phyloP scores from a whole-genome alignment of 2,888 invertebrate species.

The Pristionchus entomophagus region DNA sequence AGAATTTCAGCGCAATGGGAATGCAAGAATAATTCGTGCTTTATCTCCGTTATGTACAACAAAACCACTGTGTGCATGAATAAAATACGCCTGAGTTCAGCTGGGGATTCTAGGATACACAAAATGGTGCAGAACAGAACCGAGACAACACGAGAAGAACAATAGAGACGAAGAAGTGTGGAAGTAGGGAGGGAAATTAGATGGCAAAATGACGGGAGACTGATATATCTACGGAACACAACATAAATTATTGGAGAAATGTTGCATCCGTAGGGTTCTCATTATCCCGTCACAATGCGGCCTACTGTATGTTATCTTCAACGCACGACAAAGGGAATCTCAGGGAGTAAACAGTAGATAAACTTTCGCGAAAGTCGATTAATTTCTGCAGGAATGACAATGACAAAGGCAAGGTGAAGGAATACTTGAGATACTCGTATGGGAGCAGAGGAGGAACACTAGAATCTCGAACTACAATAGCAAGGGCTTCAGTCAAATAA shows the following conservation, averaged over 20 bases:
- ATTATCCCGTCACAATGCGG: too few relatives aligned
- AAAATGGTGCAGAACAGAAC: constrained; percentile 7
- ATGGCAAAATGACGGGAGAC: too few relatives aligned
- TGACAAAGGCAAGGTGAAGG: background rate
- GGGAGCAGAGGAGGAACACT: background rate
- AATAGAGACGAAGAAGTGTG: background rate
- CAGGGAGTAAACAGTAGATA: background rate
- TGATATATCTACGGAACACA: too few relatives aligned
- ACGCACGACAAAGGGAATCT: background rate
- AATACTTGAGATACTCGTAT: constrained; percentile 1
- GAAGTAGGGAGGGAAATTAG: background rate
- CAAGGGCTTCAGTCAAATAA: too few relatives aligned
- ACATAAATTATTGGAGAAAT: too few relatives aligned
- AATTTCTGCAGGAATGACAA: background rate
- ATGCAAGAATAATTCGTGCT: constrained; percentile 1
- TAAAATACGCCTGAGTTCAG: background rate
- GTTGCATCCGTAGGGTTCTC: too few relatives aligned
- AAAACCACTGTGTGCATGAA: background rate
- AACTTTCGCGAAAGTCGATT: background rate
- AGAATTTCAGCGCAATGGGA: constrained; percentile 9
- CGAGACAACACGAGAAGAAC: background rate
- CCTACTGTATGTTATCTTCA: too few relatives aligned
- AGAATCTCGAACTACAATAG: constrained; percentile 1
- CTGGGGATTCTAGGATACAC: background rate
- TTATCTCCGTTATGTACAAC: constrained; percentile 22